Base-by-base conservation (phyloP, 1,140 invertebrate genomes). In the Dryas iulia region DNA sequence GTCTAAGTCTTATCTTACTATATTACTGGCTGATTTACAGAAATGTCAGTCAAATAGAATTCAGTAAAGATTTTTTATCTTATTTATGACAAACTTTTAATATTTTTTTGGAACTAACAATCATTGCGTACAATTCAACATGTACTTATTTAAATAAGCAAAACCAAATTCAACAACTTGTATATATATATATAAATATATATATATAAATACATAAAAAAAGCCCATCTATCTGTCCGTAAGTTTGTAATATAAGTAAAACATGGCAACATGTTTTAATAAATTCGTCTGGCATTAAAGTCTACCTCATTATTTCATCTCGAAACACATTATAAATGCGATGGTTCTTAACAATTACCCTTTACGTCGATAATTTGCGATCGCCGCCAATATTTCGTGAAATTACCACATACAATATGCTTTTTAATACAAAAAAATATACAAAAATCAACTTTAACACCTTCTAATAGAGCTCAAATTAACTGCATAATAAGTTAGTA, bases 321-420 rank as follows among this genome's bases (percentile, higher is more conserved):
- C 60, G 54, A 65, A 86, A 83, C 81, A 84, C 77, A 79, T 85
- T 83, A 84, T 76, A 70, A 63, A 68, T 66, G 52, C 62, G 59
- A 71, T 71, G 65, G 69, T 71, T 56, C 69, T 71, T 66, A 59
- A 81, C 80, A 83, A 90, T 90, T 87, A 88, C 81, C 77, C 76
- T 78, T 84, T 81, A 81, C 82, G 71, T 81, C 57, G 78, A 81
- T 85, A 90, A 90, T 89, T 87, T 84, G 82, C 78, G 76, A 79
- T 82, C 81, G 81, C 79, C 78, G 78, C 72, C 79, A 83, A 86
- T 84, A 76, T 71, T 68, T 66, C 70, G 68, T 76, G 59, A 76
- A 71, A 73, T 72, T 74, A 73, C 70, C 64, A 59, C 59, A 59
- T 18, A 33, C 10, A 60, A 64, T 66, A 39, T 39, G n/a, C 35